phyloP scores from a whole-genome alignment of 2,888 invertebrate species.

The Endomychus coccineus region DNA sequence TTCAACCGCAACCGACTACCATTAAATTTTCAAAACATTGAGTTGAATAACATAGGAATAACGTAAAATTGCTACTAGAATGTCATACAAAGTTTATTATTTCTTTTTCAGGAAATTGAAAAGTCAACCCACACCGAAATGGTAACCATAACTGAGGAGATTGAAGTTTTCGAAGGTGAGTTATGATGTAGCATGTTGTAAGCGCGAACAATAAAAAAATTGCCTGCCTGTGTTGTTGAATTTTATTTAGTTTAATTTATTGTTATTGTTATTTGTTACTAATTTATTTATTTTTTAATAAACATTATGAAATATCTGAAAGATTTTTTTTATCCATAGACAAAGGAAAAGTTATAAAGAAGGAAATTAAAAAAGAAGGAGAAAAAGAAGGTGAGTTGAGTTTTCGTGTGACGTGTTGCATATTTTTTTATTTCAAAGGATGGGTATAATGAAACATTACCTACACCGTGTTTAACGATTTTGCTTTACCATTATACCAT shows the following conservation, averaged over 20 bases:
- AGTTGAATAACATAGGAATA: too few relatives aligned
- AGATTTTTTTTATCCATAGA: conserved; percentile 25
- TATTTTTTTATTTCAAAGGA: too few relatives aligned
- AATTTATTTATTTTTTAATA: conserved; percentile 3
- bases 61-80: too few relatives aligned
- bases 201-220: too few relatives aligned
- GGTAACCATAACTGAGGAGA: conserved; percentile 43
- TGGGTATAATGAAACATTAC: too few relatives aligned
- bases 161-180: conserved; percentile 46
- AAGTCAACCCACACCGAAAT: conserved; percentile 42
- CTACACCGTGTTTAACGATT: too few relatives aligned
- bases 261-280: conserved; percentile 1
- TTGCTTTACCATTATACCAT: too few relatives aligned
- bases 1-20: too few relatives aligned
- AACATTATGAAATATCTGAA: conserved; percentile 5
- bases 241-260: conserved; percentile 1
- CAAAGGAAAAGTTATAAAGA: conserved; percentile 34
- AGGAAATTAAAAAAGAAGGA: conserved; percentile 34
- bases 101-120: conserved; percentile 34
- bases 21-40: too few relatives aligned
- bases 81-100: too few relatives aligned
- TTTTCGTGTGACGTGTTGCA: too few relatives aligned
- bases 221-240: conserved; percentile 1
- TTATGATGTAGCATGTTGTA: too few relatives aligned
- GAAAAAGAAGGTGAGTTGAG: conserved; percentile 37